Percentiles rank a stretch among this genome's conserved stretches.
Evolutionary conservation across 2,888 invertebrate genomes (phyloP).

Genomic region (Chirona hameri): DNA sequence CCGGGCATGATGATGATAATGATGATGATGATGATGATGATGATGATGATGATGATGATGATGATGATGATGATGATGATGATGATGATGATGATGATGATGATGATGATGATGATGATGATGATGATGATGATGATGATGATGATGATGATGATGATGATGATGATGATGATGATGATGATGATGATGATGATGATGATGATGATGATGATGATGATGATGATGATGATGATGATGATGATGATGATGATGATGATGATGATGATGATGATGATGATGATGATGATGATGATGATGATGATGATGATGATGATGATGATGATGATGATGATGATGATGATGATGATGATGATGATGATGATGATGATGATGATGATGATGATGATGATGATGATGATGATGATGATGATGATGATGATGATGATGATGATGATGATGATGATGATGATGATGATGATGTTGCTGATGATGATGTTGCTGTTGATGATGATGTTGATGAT

Average conservation of each 20-base stretch:
- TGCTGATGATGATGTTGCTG: too few relatives aligned
- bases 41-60: conserved; percentile 22
- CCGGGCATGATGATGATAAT: conserved; percentile 2
- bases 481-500: too few relatives aligned
- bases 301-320: conserved; percentile 22
- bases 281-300: conserved; percentile 22
- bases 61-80: conserved; percentile 22
- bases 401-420: conserved; percentile 22
- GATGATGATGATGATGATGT: conserved; percentile 22
- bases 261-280: conserved; percentile 22
- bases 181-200: conserved; percentile 22
- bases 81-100: conserved; percentile 22
- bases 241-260: conserved; percentile 22
- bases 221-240: conserved; percentile 22
- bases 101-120: conserved; percentile 22
- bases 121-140: conserved; percentile 22
- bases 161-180: conserved; percentile 22
- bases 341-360: conserved; percentile 22
- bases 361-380: conserved; percentile 22
- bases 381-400: conserved; percentile 22
- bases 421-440: conserved; percentile 22
- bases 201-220: conserved; percentile 22
- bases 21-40: conserved; percentile 22
- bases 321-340: conserved; percentile 22
- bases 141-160: conserved; percentile 22